Conservation (phyloP, 2,888 invertebrate genomes). For the Venustoraphidia nigricollis region DNA sequence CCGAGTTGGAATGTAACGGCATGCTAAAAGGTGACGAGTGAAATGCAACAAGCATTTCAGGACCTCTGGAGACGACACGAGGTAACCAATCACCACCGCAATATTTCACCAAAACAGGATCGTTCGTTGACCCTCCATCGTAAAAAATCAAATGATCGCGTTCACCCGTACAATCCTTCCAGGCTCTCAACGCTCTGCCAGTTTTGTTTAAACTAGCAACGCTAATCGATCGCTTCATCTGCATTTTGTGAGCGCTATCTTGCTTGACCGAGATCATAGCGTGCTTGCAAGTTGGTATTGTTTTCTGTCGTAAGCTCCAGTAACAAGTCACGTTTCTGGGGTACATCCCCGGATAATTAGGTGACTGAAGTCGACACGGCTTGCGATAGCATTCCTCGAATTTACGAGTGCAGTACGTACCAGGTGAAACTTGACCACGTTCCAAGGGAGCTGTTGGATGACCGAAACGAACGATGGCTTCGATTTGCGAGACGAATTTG, state of each 20-base stretch:
- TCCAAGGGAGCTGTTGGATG: conserved; percentile 61
- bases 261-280: conserved; percentile 80
- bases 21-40: conserved; percentile 73
- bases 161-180: conserved; percentile 71
- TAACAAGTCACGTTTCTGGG: conserved; percentile 83
- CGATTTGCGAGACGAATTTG: conserved; percentile 65
- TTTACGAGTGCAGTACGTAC: conserved; percentile 70
- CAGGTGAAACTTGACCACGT: conserved; percentile 70
- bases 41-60: conserved; percentile 77
- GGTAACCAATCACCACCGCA: conserved; percentile 82
- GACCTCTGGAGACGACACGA: conserved; percentile 56
- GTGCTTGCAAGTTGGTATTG: conserved; percentile 76
- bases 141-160: conserved; percentile 74
- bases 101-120: conserved; percentile 71
- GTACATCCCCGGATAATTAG: conserved; percentile 82
- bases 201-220: conserved; percentile 59
- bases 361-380: conserved; percentile 73
- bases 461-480: conserved; percentile 67
- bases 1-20: conserved; percentile 46
- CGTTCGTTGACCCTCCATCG: conserved; percentile 69
- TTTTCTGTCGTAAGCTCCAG: conserved; percentile 73
- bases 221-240: conserved; percentile 47
- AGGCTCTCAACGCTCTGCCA: conserved; percentile 55
- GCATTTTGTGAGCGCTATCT: conserved; percentile 57
- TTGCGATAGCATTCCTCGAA: conserved; percentile 75